Evolutionary conservation across 2,888 invertebrate species (phyloP), one percentile per base, ranked within the genome.

Genomic region (Scaptodrosophila latifasciaeformis): DNA sequence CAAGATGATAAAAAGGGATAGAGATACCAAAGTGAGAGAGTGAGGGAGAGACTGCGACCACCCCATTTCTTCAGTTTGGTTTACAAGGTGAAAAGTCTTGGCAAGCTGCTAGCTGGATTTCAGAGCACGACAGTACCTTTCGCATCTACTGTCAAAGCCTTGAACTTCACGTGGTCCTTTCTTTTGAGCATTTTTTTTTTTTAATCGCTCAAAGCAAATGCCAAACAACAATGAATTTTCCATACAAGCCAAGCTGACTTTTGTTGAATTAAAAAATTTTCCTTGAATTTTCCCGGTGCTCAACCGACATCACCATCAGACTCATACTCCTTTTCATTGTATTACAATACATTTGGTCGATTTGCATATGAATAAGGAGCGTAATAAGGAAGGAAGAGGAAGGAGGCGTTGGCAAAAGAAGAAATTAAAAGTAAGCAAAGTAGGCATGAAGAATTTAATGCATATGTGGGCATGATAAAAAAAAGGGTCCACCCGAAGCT

Each of bases 141-240:
- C 52, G 57, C 43, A 65, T 56, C 67, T n/a, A n/a, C n/a, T n/a
- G n/a, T n/a, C 45, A 62, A 49, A 60, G 52, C 58, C 67, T 74
- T 65, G 76, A 2, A 45, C 9, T 12, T 3, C 3, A 2, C n/a
- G 37, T 19, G n/a, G 5, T 39, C 15, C 10, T 4, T 30, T 43
- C 44, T 31, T 37, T 49, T 66, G 68, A 68, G 51, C 65, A 42
- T 27, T 47, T 31, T 47, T 35, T 47, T 54, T 66, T 80, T 81
- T 82, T 81, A 82, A 82, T 80, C 80, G 80, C 82, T 81, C 67
- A 63, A 47, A 67, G 67, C 70, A 78, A 67, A 55, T 50, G 47
- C 59, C 59, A 63, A 49, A 47, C 51, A 57, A 48, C 59, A 52
- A 53, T 30, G 39, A 37, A 50, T 54, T 59, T 56, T 42, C 31